phyloP scores from a whole-genome alignment of 2,797 vertebrate species.

The Huso huso region DNA sequence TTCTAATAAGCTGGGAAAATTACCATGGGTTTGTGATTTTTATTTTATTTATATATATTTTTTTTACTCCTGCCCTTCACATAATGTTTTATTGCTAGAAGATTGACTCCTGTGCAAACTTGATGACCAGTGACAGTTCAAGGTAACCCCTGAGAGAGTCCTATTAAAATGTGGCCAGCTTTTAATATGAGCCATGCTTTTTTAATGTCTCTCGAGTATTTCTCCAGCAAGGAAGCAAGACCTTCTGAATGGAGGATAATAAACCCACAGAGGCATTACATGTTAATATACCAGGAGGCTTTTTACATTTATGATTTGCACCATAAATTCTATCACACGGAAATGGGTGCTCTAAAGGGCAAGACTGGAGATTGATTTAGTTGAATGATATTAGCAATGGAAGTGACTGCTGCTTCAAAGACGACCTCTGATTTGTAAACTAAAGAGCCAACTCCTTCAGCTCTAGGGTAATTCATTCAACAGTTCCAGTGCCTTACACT shows the following conservation, averaged over 20 bases:
- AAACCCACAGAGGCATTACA: background rate
- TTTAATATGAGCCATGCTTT: background rate
- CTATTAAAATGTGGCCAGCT: background rate
- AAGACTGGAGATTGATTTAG: slow-evolving; percentile 14
- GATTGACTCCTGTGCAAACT: slow-evolving; percentile 22
- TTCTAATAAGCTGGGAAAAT: no score
- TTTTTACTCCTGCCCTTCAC: slow-evolving; percentile 22
- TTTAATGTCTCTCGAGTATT: background rate
- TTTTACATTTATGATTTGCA: slow-evolving; percentile 26
- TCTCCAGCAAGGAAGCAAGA: background rate
- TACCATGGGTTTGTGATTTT: no score
- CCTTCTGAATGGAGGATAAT: slow-evolving; percentile 6
- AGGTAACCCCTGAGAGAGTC: slow-evolving; percentile 10
- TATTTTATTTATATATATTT: no score
- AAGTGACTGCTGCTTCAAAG: background rate
- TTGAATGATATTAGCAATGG: slow-evolving; percentile 20
- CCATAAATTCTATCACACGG: slow-evolving; percentile 26
- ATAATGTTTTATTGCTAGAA: slow-evolving; percentile 7
- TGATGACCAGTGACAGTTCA: slow-evolving; percentile 17
- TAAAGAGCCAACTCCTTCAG: no score
- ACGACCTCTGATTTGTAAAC: no score
- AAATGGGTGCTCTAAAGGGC: slow-evolving; percentile 19
- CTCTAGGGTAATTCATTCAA: no score
- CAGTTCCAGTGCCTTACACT: no score
- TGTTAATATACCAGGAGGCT: slow-evolving; percentile 33